Base-by-base conservation (phyloP, 1,140 invertebrate species). In the Phymastichus coffea region DNA sequence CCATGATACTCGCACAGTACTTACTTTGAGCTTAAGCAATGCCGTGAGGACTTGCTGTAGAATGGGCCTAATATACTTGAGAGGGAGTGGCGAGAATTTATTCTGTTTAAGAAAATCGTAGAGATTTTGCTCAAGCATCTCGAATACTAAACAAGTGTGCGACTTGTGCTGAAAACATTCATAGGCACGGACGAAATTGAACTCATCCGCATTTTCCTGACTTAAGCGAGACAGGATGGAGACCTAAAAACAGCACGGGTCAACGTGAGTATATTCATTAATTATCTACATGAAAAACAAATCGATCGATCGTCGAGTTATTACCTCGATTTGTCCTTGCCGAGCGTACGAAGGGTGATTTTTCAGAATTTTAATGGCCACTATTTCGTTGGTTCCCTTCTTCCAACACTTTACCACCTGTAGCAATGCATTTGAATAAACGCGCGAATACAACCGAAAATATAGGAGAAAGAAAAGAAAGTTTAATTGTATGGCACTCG, bases 21-120 rank as follows among this genome's bases (percentile, higher is more conserved):
- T 57, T 65, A 79, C 91, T 86, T 98, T 98, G 6, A 99, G 84
- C 82, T 99, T 99, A 35, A 98, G 87, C 74, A 99, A 86, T 64
- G 98, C 97, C 14, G 97, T 99, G 66, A 99, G 83, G 51, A 99
- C 96, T 86, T 99, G 98, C 80, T 99, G 96, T 66, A 99, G 86
- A 71, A 99, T 99, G 37, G 97, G 98, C 76, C 97, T 85, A 77
- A 99, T 99, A 76, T 95, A 98, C 75, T 99, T 98, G 43, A 99
- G 85, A 41, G 97, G 97, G 68, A 99, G 82, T 59, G 97, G 97
- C 74, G 93, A 95, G 80, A 99, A 99, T 83, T 99, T 99, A 81
- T 99, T 99, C 80, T 99, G 96, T 79, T 99, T 99, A 49, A 99
- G 87, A 81, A 99, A 99, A 84, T 99, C 98, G 81, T 99, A 99